phyloP scores from a whole-genome alignment of 2,888 invertebrate genomes.

The Eueremaeus valkanovi region DNA sequence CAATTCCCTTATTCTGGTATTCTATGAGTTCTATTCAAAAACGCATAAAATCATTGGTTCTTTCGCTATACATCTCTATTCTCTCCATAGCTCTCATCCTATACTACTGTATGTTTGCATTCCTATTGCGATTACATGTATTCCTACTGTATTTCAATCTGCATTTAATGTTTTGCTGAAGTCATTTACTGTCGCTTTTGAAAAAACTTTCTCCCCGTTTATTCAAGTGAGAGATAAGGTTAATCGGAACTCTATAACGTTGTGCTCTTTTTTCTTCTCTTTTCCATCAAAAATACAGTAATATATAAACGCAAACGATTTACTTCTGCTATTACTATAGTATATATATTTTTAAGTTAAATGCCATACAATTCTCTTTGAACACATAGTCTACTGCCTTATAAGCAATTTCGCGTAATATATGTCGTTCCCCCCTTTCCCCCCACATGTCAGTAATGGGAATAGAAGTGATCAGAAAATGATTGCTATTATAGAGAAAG shows the following conservation, averaged over 20 bases:
- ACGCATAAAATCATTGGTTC: not conserved
- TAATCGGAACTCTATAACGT: conserved; percentile 36
- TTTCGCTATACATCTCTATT: not conserved
- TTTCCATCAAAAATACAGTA: conserved; percentile 31
- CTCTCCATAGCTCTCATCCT: not conserved
- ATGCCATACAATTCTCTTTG: conserved; percentile 24
- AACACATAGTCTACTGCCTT: conserved; percentile 1
- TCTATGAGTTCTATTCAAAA: not conserved
- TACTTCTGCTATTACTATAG: conserved; percentile 23
- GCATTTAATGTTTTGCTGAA: conserved; percentile 34
- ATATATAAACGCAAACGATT: conserved; percentile 35
- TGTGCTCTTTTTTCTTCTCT: conserved; percentile 1
- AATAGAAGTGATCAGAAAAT: conserved; percentile 35
- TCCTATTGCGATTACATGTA: not conserved
- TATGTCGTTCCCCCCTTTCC: not conserved
- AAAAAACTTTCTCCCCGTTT: conserved; percentile 23
- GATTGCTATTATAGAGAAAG: conserved; percentile 24
- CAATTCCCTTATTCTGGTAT: no score
- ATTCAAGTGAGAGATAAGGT: conserved; percentile 34
- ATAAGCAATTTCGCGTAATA: conserved; percentile 34
- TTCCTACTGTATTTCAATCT: conserved; percentile 7
- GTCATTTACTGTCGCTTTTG: conserved; percentile 25
- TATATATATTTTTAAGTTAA: conserved; percentile 32
- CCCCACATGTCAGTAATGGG: conserved; percentile 35
- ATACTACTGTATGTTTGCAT: not conserved